Conservation (phyloP, 2,113 vertebrate species). For the Proterorhinus semilunaris region DNA sequence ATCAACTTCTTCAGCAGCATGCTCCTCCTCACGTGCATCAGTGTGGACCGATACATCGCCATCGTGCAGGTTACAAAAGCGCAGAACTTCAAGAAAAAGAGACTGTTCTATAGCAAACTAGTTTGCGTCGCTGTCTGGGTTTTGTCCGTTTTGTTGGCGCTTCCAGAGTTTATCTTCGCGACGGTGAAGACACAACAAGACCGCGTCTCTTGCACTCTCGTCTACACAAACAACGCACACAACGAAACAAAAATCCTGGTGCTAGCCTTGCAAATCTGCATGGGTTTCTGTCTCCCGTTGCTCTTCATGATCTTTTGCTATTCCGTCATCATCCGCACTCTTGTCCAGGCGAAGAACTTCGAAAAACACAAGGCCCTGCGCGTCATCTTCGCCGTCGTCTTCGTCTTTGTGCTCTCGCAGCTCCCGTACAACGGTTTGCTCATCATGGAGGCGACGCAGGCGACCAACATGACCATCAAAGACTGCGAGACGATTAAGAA, state of each 20-base stretch:
- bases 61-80: conserved; percentile 81
- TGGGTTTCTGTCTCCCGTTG: conserved; percentile 85
- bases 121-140: conserved; percentile 80
- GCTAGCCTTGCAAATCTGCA: conserved; percentile 79
- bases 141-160: conserved; percentile 71
- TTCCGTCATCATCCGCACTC: conserved; percentile 81
- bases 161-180: conserved; percentile 86
- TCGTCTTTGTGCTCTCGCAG: conserved; percentile 84
- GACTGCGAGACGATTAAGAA: conserved; percentile 56
- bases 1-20: conserved; percentile 90
- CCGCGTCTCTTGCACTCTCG: conserved; percentile 56
- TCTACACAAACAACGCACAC: conserved; percentile 57
- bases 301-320: conserved; percentile 86
- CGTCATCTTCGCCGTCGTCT: conserved; percentile 82
- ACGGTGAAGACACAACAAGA: background rate
- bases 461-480: conserved; percentile 51
- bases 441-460: conserved; percentile 75
- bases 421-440: conserved; percentile 83
- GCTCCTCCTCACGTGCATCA: conserved; percentile 88
- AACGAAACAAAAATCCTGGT: conserved; percentile 72
- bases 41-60: conserved; percentile 86
- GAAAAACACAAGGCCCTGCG: conserved; percentile 87
- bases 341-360: conserved; percentile 82
- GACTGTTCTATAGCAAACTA: conserved; percentile 80
- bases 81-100: conserved; percentile 74